phyloP scores from a whole-genome alignment of 92 coral and sea anemone species.

The Epizoanthus illoricatus region DNA sequence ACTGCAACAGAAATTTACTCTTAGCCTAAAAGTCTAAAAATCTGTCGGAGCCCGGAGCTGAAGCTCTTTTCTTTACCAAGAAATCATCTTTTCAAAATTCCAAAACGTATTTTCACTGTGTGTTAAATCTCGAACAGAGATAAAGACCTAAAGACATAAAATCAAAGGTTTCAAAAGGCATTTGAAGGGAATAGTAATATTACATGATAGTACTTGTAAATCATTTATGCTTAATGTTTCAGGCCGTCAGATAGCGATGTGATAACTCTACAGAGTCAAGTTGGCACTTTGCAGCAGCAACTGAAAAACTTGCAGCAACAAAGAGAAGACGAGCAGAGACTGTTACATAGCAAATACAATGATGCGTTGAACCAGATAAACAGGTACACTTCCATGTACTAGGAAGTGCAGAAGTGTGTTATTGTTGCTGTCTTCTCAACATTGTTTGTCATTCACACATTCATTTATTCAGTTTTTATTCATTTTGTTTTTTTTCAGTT shows the following conservation, averaged over 20 bases:
- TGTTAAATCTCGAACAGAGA: too few relatives aligned
- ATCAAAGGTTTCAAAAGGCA: too few relatives aligned
- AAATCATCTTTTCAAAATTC: too few relatives aligned
- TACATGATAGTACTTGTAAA: not conserved
- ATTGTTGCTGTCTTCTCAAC: not conserved
- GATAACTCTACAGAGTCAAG: constrained; percentile 68
- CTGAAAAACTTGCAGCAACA: constrained; percentile 63
- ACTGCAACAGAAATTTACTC: too few relatives aligned
- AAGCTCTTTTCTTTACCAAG: too few relatives aligned
- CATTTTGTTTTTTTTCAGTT: too few relatives aligned
- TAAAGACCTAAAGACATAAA: too few relatives aligned
- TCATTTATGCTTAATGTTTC: not conserved
- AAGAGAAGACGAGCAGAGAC: constrained; percentile 79
- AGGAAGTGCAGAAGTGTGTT: not conserved
- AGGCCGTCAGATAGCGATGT: constrained; percentile 90
- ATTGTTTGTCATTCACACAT: too few relatives aligned
- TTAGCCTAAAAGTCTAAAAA: too few relatives aligned
- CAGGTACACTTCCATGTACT: constrained; percentile 48
- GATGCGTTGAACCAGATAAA: constrained; percentile 68
- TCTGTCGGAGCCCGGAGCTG: too few relatives aligned
- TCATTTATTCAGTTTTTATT: too few relatives aligned
- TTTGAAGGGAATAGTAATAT: not conserved
- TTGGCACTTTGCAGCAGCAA: constrained; percentile 74
- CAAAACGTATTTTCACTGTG: too few relatives aligned
- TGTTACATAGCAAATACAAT: constrained; percentile 82